Evolutionary conservation across 2,113 vertebrate species (phyloP).

Genomic region (Buteo buteo): DNA sequence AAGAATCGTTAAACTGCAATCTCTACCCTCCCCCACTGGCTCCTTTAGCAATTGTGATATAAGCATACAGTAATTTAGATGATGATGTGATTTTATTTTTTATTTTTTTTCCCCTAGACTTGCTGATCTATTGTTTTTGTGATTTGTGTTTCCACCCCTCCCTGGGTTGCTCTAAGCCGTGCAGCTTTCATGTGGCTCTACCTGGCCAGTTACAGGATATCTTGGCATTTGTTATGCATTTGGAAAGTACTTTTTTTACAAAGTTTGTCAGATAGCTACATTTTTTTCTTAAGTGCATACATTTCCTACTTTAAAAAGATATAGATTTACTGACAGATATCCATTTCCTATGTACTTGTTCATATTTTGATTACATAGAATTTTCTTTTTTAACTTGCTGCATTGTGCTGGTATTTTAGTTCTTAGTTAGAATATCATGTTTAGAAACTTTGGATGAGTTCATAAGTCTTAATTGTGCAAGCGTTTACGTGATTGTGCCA

Average conservation of each 20-base stretch:
- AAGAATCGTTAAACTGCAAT: slow-evolving; percentile 46
- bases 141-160: neutral
- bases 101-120: neutral
- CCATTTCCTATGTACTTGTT: slow-evolving; percentile 76
- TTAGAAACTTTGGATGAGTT: slow-evolving; percentile 79
- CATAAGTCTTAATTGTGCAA: slow-evolving; percentile 89
- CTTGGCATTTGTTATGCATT: slow-evolving; percentile 69
- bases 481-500: slow-evolving; percentile 83
- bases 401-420: slow-evolving; percentile 75
- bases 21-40: neutral
- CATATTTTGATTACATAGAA: slow-evolving; percentile 76
- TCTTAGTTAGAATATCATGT: slow-evolving; percentile 67
- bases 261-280: slow-evolving; percentile 55
- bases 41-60: slow-evolving; percentile 54
- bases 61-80: slow-evolving; percentile 60
- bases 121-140: slow-evolving; percentile 20
- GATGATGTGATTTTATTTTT: slow-evolving; percentile 26
- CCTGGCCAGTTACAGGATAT: slow-evolving; percentile 65
- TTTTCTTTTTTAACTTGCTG: slow-evolving; percentile 73
- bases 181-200: slow-evolving; percentile 62
- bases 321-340: slow-evolving; percentile 69
- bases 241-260: slow-evolving; percentile 50
- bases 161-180: slow-evolving; percentile 39
- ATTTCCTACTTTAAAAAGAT: slow-evolving; percentile 68
- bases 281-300: slow-evolving; percentile 66